Evolutionary conservation across 2,797 vertebrate genomes (phyloP).

Genomic region (Rhinella marina): DNA sequence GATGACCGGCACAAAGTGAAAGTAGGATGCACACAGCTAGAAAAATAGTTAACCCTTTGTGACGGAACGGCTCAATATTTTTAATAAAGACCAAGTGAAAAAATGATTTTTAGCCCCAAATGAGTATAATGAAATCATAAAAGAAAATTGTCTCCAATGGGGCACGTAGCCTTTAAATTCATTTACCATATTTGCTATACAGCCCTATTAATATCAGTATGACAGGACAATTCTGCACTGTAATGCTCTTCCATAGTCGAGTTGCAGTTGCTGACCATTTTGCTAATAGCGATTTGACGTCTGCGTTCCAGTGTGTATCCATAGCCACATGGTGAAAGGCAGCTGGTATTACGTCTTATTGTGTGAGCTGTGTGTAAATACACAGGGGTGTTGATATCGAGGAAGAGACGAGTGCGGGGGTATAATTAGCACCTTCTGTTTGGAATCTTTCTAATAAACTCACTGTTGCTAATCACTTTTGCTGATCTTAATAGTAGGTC

Average conservation of each 20-base stretch:
- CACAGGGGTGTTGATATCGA: background rate
- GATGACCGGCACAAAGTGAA: too few species aligned
- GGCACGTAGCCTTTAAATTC: too few species aligned
- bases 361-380: conserved; percentile 35
- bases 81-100: too few species aligned
- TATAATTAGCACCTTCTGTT: conserved; percentile 50
- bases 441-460: conserved; percentile 1
- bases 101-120: too few species aligned
- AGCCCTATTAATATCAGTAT: background rate
- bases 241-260: background rate
- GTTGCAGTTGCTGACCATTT: background rate
- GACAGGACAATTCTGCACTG: background rate
- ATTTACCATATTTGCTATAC: background rate
- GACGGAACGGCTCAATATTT: too few species aligned
- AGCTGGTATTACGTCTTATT: conserved; percentile 43
- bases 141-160: too few species aligned
- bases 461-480: conserved; percentile 3
- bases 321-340: background rate
- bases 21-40: too few species aligned
- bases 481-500: conserved; percentile 23
- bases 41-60: too few species aligned
- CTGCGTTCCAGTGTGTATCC: background rate
- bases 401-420: background rate
- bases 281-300: background rate
- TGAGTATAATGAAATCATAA: too few species aligned